These are phyloP conservation scores for Meloe dianella DNA, from an alignment of 2,888 invertebrate species.

Conservation along the genomic window DNA sequence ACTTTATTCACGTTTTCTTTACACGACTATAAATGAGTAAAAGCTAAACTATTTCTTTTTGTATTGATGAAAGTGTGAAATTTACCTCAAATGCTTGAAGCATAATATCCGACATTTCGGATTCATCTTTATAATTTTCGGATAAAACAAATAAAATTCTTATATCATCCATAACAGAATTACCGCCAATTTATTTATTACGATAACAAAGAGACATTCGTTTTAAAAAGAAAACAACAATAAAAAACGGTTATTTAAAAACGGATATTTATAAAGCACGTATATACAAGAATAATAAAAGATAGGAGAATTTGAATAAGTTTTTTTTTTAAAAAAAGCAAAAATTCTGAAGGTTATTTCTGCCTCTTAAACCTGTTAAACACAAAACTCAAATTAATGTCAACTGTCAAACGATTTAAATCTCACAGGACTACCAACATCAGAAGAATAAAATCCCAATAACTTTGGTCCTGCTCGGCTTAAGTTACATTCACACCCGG, in stretches of 20 bases:
- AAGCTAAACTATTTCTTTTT: constrained; percentile 3
- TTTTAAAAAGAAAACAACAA: neutral
- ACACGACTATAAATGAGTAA: constrained; percentile 44
- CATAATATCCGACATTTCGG: constrained; percentile 68
- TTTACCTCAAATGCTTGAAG: constrained; percentile 65
- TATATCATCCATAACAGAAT: constrained; percentile 42
- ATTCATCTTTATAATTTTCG: constrained; percentile 59
- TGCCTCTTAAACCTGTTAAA: too few species aligned
- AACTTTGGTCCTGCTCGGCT: too few species aligned
- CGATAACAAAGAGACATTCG: neutral
- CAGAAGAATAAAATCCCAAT: too few species aligned
- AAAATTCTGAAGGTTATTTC: too few species aligned
- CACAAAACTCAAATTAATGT: too few species aligned
- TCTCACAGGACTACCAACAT: too few species aligned
- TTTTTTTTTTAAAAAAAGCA: too few species aligned
- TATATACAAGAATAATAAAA: too few species aligned
- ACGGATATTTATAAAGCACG: too few species aligned
- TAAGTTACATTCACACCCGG: too few species aligned
- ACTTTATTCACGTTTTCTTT: constrained; percentile 66
- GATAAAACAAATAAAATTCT: constrained; percentile 63
- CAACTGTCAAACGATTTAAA: too few species aligned
- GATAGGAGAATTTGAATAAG: too few species aligned
- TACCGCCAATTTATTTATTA: constrained; percentile 32
- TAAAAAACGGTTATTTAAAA: neutral
- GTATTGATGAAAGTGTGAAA: constrained; percentile 22